Conservation (phyloP, 1,140 invertebrate species). For the Latrodectus geometricus region DNA sequence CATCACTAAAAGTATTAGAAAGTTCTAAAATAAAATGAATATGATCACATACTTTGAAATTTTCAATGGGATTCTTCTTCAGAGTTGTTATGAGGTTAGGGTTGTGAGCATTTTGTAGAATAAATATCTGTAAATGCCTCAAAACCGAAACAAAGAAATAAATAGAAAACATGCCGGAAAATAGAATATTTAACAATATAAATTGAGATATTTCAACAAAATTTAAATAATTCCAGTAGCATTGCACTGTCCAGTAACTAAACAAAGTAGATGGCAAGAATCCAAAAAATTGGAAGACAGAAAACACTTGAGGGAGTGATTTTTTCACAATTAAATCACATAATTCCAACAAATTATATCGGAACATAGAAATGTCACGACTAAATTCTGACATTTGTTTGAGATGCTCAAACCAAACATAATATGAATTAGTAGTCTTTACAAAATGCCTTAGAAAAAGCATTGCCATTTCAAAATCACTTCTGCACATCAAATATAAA, state of each 20-base stretch:
- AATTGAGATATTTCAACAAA: conserved; percentile 36
- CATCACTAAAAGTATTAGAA: conserved; percentile 9
- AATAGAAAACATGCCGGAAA: conserved; percentile 26
- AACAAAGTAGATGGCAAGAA: conserved; percentile 42
- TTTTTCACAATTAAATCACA: conserved; percentile 42
- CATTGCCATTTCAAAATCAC: conserved; percentile 4
- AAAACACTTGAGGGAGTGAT: conserved; percentile 23
- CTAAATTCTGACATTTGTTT: background rate
- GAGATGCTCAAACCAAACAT: conserved; percentile 17
- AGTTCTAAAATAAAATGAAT: conserved; percentile 36
- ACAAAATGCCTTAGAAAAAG: conserved; percentile 25
- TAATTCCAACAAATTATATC: conserved; percentile 4
- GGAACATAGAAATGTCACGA: background rate
- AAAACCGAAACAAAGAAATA: conserved; percentile 45
- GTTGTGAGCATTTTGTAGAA: conserved; percentile 39
- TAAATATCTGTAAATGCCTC: conserved; percentile 30
- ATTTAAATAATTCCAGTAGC: conserved; percentile 59
- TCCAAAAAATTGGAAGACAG: conserved; percentile 17
- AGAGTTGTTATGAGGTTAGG: background rate
- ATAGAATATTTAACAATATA: conserved; percentile 27
- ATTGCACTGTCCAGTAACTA: conserved; percentile 32
- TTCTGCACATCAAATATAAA: conserved; percentile 32
- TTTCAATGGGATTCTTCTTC: conserved; percentile 5
- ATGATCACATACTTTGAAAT: conserved; percentile 16
- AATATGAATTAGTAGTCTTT: conserved; percentile 20